Evolutionary conservation across 2,888 invertebrate species (phyloP).

Genomic region (Dioctria rufipes): DNA sequence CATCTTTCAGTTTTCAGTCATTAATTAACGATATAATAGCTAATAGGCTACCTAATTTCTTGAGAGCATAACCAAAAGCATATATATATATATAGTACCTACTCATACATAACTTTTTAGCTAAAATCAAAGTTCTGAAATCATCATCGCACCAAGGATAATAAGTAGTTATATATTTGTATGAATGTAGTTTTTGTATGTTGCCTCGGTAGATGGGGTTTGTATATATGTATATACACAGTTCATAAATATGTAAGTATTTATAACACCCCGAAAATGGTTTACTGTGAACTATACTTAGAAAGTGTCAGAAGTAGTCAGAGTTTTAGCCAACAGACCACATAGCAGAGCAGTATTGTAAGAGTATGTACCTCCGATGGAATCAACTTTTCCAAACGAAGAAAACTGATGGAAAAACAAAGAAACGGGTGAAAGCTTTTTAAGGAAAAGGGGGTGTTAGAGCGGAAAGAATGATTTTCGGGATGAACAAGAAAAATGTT

Average conservation of each 20-base stretch:
- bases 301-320: too few relatives aligned
- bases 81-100: too few relatives aligned
- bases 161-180: too few relatives aligned
- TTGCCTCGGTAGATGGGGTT: too few relatives aligned
- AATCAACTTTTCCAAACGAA: not conserved
- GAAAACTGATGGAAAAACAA: slow-evolving; percentile 1
- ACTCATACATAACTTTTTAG: not conserved
- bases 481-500: slow-evolving; percentile 37
- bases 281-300: too few relatives aligned
- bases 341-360: not conserved
- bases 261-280: too few relatives aligned
- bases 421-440: slow-evolving; percentile 18
- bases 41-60: slow-evolving; percentile 16
- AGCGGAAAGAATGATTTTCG: slow-evolving; percentile 47
- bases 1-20: not conserved
- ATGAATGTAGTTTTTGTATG: too few relatives aligned
- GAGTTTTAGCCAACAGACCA: not conserved
- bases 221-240: too few relatives aligned
- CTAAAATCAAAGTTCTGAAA: slow-evolving; percentile 2
- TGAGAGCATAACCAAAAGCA: not conserved
- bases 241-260: too few relatives aligned
- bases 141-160: not conserved
- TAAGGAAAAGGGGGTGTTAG: slow-evolving; percentile 13
- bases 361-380: too few relatives aligned
- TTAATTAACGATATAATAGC: slow-evolving; percentile 29